Evolutionary conservation across 1,140 invertebrate species (phyloP).

Genomic region (Tetramorium parvispinum): DNA sequence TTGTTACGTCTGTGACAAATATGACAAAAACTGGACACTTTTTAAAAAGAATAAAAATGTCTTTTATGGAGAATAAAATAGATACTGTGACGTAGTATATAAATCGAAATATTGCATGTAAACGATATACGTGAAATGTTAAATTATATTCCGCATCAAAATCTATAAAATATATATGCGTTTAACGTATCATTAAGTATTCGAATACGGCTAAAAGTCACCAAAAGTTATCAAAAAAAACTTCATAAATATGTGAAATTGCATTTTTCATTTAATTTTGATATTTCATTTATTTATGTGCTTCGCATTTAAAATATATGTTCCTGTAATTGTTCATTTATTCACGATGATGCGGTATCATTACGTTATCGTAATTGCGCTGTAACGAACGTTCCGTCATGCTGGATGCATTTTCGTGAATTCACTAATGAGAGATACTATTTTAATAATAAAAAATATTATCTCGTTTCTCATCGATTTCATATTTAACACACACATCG

Average conservation of each 20-base stretch:
- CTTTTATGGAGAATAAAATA: neutral
- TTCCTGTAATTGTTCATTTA: conserved; percentile 30
- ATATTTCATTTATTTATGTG: conserved; percentile 31
- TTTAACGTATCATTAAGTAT: conserved; percentile 5
- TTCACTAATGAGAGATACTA: conserved; percentile 35
- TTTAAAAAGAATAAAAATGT: neutral
- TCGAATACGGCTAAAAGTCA: neutral
- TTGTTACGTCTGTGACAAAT: neutral
- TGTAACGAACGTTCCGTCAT: conserved; percentile 8
- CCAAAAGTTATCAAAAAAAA: conserved; percentile 8
- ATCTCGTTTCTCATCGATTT: neutral
- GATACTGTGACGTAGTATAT: too few species aligned
- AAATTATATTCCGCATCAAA: conserved; percentile 5
- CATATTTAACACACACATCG: neutral
- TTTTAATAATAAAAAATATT: conserved; percentile 51
- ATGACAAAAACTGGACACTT: neutral
- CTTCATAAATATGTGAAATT: conserved; percentile 25
- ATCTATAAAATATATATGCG: neutral
- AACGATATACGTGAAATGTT: neutral
- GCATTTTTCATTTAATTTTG: neutral
- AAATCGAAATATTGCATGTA: conserved; percentile 2
- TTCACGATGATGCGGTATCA: conserved; percentile 37
- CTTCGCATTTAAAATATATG: conserved; percentile 12
- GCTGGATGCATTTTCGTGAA: conserved; percentile 12
- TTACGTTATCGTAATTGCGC: conserved; percentile 40